These are phyloP conservation scores for Semotilus atromaculatus DNA, from an alignment of 2,797 vertebrate species.

Conservation along the genomic window DNA sequence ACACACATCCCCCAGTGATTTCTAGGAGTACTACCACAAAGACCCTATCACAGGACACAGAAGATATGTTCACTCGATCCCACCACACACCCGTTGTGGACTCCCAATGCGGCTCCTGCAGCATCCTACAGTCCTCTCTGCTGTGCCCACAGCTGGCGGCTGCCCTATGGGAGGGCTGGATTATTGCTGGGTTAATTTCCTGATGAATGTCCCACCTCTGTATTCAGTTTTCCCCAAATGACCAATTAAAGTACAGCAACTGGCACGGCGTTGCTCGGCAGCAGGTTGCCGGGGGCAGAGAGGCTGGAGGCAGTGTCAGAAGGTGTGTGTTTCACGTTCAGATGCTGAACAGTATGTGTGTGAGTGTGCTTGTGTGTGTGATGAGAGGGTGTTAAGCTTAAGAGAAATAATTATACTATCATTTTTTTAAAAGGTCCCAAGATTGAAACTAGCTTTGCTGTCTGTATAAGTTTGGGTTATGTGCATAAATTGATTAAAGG, in stretches of 20 bases:
- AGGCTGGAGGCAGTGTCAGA: constrained; percentile 94
- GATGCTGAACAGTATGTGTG: constrained; percentile 33
- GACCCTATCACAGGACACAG: constrained; percentile 82
- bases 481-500: constrained; percentile 8
- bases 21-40: constrained; percentile 81
- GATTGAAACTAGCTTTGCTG: constrained; percentile 36
- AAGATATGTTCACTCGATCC: constrained; percentile 84
- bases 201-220: constrained; percentile 99
- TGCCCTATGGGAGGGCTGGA: constrained; percentile 93
- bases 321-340: constrained; percentile 74
- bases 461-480: constrained; percentile 21
- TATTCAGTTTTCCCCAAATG: constrained; percentile 99
- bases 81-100: constrained; percentile 73
- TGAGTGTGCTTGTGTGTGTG: constrained; percentile 63
- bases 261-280: constrained; percentile 92
- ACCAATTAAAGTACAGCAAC: constrained; percentile 99
- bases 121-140: constrained; percentile 69
- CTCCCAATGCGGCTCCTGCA: constrained; percentile 80
- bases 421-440: constrained; percentile 27
- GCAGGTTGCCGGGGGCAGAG: constrained; percentile 91
- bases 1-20: constrained; percentile 76
- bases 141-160: constrained; percentile 85
- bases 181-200: constrained; percentile 99
- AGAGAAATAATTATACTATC: constrained; percentile 23
- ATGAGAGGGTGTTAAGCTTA: constrained; percentile 58